Evolutionary conservation across 2,113 vertebrate genomes (phyloP), one percentile per base, ranked within the genome.

Genomic region (Apaloderma vittatum): DNA sequence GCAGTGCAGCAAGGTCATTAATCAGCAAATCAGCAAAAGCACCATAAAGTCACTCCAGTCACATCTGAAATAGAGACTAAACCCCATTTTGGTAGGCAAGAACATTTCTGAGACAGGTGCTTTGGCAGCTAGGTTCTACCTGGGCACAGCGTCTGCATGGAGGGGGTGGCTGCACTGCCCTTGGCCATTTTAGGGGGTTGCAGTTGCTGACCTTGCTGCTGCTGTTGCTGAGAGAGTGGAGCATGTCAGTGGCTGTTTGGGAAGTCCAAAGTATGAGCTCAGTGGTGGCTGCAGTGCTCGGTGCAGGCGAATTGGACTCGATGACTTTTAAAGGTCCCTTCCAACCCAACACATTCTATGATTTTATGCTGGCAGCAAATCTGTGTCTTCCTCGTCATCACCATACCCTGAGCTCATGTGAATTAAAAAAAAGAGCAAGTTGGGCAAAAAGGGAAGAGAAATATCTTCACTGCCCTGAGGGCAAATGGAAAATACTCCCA

Each of bases 171-270:
- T 65, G 45, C 30, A 4, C 29, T 75, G 26, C 12, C 46, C 17
- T 48, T 71, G 66, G n/a, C 51, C 48, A 4, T 13, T 62, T 54
- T 34, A 32, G 15, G 29, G 40, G 45, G 20, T 29, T 59, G 24
- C 27, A 29, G 20, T 22, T 54, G 26, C 21, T 0, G 0, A 26
- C n/a, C 6, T 86, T 70, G 23, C 36, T 45, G 57, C 61, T 62
- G 66, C 7, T 24, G 3, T 48, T 79, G 14, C n/a, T 55, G 21
- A 3, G 10, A 58, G 40, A 62, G 16, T 3, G 14, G 15, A 58
- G 43, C 16, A 30, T 6, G 2, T 1, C 19, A 5, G 10, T 5
- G 19, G 2, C 4, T 17, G 70, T 4, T 5, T 43, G 36, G 24
- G 73, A 46, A 15, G n/a, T 40, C 76, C 34, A 17, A 24, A 73